These are phyloP conservation scores for Bombus sylvicola DNA, from an alignment of 1,140 invertebrate species.

Conservation along the genomic window DNA sequence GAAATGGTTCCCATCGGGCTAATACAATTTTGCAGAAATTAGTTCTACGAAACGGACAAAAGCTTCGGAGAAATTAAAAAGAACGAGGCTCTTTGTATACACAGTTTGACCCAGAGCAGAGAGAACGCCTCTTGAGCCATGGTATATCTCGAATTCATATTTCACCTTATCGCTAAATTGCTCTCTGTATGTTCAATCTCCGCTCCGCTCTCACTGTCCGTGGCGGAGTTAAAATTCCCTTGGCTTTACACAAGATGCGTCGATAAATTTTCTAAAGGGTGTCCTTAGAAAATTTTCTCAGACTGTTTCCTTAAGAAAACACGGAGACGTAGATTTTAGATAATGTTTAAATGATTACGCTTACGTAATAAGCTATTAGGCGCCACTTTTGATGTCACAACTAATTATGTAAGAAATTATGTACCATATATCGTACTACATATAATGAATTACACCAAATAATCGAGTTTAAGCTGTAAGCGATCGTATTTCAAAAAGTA, in stretches of 20 bases:
- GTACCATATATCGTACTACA: no score
- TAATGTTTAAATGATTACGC: background rate
- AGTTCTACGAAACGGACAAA: background rate
- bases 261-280: background rate
- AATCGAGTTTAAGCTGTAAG: no score
- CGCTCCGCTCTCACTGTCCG: background rate
- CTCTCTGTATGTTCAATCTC: background rate
- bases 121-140: background rate
- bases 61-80: background rate
- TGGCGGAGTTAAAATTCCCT: background rate
- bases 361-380: no score
- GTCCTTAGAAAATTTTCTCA: no score
- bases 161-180: slow-evolving; percentile 16
- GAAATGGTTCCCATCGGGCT: background rate
- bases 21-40: background rate
- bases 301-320: background rate
- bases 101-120: background rate
- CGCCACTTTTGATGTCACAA: no score
- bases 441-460: no score
- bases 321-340: background rate
- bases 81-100: background rate
- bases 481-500: no score
- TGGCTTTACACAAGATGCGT: background rate
- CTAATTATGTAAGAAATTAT: no score
- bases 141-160: slow-evolving; percentile 3